A percentile compares a stretch with the other conserved stretches of the same genome.
Evolutionary conservation across 2,113 vertebrate species (phyloP).

Genomic region (Erpornis zantholeuca): DNA sequence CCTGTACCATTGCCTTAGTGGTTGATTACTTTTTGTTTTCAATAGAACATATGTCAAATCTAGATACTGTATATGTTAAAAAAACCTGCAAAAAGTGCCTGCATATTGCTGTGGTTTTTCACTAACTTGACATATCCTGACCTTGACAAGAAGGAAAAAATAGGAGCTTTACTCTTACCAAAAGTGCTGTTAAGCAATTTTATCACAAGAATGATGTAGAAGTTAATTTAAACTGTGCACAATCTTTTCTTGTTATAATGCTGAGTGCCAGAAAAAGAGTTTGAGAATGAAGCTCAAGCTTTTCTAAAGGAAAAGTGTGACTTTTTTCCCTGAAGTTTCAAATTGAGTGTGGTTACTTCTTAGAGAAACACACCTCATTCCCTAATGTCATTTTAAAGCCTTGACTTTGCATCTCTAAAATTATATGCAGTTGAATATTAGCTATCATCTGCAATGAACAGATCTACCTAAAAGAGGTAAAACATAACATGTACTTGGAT

Average conservation of each 20-base stretch:
- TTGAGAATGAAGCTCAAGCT: neutral
- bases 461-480: neutral
- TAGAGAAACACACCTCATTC: neutral
- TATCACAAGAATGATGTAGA: neutral
- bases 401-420: neutral
- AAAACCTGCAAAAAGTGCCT: neutral
- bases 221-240: neutral
- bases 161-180: neutral
- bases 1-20: neutral
- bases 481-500: neutral
- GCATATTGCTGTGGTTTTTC: neutral
- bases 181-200: neutral
- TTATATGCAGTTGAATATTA: neutral
- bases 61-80: neutral
- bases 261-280: neutral
- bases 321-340: neutral
- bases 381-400: neutral
- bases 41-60: fast-evolving
- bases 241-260: neutral
- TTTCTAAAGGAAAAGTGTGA: neutral
- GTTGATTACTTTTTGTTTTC: neutral
- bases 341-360: neutral
- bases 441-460: neutral
- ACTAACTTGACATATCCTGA: neutral
- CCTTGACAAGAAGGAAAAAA: neutral